Percentiles rank a stretch among this genome's conserved stretches.
These are phyloP conservation scores for Margarornis squamiger DNA, from an alignment of 2,797 vertebrate genomes.

Conservation along the genomic window DNA sequence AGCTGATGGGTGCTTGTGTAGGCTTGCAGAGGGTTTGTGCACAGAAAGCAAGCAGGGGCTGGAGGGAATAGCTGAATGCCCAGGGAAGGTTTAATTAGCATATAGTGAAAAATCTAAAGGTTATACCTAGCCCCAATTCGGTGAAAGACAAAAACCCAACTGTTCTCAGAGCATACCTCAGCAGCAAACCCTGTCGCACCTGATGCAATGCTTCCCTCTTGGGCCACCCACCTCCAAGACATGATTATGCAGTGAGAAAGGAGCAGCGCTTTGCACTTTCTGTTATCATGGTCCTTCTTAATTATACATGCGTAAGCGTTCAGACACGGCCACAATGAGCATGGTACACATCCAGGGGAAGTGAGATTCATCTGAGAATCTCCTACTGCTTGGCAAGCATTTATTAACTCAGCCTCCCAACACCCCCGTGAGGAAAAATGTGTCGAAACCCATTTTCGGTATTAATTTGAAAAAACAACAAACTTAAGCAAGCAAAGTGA, in stretches of 20 bases:
- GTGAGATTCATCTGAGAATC: slow-evolving; percentile 64
- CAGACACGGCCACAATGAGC: slow-evolving; percentile 48
- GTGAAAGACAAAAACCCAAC: slow-evolving; percentile 18
- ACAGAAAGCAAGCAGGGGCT: slow-evolving; percentile 65
- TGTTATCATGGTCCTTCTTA: slow-evolving; percentile 56
- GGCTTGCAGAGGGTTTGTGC: slow-evolving; percentile 54
- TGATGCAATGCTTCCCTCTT: slow-evolving; percentile 45
- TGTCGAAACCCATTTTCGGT: slow-evolving; percentile 61
- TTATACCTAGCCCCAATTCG: neutral
- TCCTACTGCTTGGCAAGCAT: slow-evolving; percentile 23
- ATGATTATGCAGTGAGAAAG: slow-evolving; percentile 61
- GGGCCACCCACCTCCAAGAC: slow-evolving; percentile 67
- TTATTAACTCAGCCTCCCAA: slow-evolving; percentile 49
- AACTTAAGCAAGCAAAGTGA: slow-evolving; percentile 44
- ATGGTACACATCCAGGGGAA: slow-evolving; percentile 60
- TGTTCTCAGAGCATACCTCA: slow-evolving; percentile 43
- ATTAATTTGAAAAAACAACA: slow-evolving; percentile 42
- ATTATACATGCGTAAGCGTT: slow-evolving; percentile 58
- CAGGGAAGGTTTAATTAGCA: slow-evolving; percentile 69
- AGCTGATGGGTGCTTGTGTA: slow-evolving; percentile 60
- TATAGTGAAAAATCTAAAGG: slow-evolving; percentile 62
- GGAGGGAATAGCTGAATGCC: slow-evolving; percentile 67
- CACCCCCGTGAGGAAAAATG: slow-evolving; percentile 60
- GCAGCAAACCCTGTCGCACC: slow-evolving; percentile 42
- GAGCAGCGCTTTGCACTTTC: slow-evolving; percentile 30